These are phyloP conservation scores for Lomographa bimaculata DNA, from an alignment of 2,888 invertebrate genomes.

Conservation along the genomic window DNA sequence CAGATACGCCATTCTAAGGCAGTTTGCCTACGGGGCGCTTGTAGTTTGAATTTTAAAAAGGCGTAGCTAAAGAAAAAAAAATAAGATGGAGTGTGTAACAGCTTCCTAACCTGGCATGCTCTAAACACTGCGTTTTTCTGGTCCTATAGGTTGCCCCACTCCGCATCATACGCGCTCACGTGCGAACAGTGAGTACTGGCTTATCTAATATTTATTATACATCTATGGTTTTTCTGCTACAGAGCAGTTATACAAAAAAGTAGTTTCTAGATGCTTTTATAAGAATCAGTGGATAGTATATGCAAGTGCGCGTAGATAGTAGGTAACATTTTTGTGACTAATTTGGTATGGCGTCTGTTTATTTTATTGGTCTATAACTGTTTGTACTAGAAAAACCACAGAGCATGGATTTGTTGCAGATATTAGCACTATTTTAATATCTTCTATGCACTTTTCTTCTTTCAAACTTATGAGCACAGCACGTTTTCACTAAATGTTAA, in stretches of 20 bases:
- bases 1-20: conserved; percentile 9
- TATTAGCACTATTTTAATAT: conserved; percentile 14
- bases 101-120: conserved; percentile 81
- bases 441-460: conserved; percentile 24
- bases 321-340: conserved; percentile 7
- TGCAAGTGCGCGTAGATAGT: conserved; percentile 1
- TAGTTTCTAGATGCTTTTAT: conserved; percentile 3
- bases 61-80: conserved; percentile 11
- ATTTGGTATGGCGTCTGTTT: conserved; percentile 16
- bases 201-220: conserved; percentile 49
- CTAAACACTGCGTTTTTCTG: conserved; percentile 79
- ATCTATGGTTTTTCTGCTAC: conserved; percentile 48
- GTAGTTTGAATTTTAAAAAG: conserved; percentile 23
- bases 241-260: neutral
- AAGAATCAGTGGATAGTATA: neutral
- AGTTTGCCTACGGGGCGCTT: conserved; percentile 18
- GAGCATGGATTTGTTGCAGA: conserved; percentile 24
- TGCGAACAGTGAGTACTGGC: conserved; percentile 86
- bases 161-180: conserved; percentile 85
- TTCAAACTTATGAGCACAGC: conserved; percentile 41
- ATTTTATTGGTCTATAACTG: conserved; percentile 15
- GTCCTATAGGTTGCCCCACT: conserved; percentile 84
- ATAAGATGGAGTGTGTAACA: conserved; percentile 51
- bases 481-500: conserved; percentile 36
- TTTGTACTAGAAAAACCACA: conserved; percentile 30